These are phyloP conservation scores for Dolichoris vasculosae DNA, from an alignment of 1,140 invertebrate genomes.

Conservation along the genomic window DNA sequence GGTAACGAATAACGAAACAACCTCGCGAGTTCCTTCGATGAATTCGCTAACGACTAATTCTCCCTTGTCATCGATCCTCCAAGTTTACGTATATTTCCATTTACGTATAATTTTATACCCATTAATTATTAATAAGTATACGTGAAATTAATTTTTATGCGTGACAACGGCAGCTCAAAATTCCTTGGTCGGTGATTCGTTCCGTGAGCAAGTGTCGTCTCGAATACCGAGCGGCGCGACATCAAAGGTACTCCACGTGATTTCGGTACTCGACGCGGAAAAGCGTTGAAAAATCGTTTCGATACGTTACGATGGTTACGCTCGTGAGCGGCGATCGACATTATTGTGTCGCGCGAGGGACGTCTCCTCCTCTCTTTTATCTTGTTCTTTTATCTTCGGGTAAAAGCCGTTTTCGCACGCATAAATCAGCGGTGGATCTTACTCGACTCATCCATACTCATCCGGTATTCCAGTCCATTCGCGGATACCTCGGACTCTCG, in stretches of 20 bases:
- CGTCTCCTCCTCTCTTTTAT: neutral
- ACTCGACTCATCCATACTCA: no score
- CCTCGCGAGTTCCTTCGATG: no score
- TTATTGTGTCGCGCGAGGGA: neutral
- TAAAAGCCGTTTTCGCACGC: neutral
- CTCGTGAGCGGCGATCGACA: neutral
- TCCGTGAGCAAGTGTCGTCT: slow-evolving; percentile 10
- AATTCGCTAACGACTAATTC: neutral
- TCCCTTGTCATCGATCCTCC: neutral
- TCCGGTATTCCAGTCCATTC: neutral
- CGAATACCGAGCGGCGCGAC: neutral
- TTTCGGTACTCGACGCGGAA: slow-evolving; percentile 12
- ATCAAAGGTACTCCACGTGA: neutral
- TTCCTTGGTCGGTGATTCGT: slow-evolving; percentile 17
- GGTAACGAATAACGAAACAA: no score
- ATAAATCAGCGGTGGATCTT: slow-evolving; percentile 19
- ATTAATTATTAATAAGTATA: slow-evolving; percentile 6
- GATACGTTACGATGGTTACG: slow-evolving; percentile 17
- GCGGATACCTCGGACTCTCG: neutral
- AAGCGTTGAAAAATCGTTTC: slow-evolving; percentile 36
- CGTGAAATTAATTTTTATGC: slow-evolving; percentile 42
- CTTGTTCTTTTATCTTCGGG: neutral
- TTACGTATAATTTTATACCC: neutral
- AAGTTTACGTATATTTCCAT: no score
- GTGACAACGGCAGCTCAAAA: neutral